phyloP scores from a whole-genome alignment of 2,113 vertebrate genomes.

The Actinemys pallida region DNA sequence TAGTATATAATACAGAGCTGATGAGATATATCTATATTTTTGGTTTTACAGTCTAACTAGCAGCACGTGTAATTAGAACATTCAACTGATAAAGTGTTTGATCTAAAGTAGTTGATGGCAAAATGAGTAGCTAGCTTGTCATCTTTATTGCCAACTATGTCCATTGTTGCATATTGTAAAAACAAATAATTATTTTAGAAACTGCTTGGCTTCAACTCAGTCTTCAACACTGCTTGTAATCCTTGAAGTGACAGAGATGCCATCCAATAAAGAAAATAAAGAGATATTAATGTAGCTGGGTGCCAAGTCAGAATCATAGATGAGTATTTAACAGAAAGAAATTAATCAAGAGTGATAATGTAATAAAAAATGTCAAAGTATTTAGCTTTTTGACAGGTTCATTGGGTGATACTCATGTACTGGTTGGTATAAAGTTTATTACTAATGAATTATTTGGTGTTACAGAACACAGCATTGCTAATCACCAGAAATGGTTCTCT shows the following conservation, averaged over 20 bases:
- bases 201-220: not conserved
- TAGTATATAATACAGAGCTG: not conserved
- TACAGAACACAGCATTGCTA: not conserved
- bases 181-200: not conserved
- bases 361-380: not conserved
- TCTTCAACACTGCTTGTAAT: not conserved
- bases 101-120: not conserved
- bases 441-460: not conserved
- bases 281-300: not conserved
- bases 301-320: not conserved
- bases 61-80: not conserved
- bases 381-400: not conserved
- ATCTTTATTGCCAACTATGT: not conserved
- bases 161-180: not conserved
- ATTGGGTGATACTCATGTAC: not conserved
- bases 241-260: not conserved
- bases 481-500: not conserved
- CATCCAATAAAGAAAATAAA: not conserved
- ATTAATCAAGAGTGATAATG: not conserved
- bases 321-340: not conserved
- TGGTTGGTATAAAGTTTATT: constrained; percentile 10
- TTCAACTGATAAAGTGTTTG: not conserved
- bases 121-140: not conserved
- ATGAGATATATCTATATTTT: not conserved
- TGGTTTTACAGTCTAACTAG: not conserved